These are phyloP conservation scores for Zosterops hypoxanthus DNA, from an alignment of 2,113 vertebrate species.

Conservation along the genomic window DNA sequence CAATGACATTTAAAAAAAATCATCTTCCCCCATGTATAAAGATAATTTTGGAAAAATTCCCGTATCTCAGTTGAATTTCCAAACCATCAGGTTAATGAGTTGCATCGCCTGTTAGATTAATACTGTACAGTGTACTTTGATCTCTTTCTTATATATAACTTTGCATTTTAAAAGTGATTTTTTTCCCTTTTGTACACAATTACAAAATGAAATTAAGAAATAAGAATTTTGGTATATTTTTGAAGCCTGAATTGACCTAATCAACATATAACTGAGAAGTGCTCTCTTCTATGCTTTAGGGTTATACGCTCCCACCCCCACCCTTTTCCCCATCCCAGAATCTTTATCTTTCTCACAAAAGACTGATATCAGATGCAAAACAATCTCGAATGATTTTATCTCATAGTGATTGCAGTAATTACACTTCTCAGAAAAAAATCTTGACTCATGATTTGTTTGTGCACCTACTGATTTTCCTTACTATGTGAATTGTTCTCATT, in stretches of 20 bases:
- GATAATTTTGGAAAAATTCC: background rate
- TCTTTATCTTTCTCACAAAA: background rate
- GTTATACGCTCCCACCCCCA: background rate
- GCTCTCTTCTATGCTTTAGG: background rate
- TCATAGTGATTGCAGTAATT: background rate
- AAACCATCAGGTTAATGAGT: background rate
- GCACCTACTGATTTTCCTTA: background rate
- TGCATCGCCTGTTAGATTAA: background rate
- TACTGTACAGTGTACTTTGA: background rate
- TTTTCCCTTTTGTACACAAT: background rate
- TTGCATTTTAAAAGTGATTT: background rate
- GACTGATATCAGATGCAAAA: background rate
- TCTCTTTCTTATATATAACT: background rate
- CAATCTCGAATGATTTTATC: background rate
- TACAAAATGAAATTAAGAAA: background rate
- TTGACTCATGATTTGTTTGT: background rate
- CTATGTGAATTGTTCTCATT: background rate
- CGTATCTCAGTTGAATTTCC: background rate
- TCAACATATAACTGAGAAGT: background rate
- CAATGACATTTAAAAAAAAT: background rate
- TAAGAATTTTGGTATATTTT: background rate
- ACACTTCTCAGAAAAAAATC: background rate
- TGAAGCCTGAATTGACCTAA: background rate
- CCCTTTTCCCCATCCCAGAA: accelerated
- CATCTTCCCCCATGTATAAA: accelerated